A percentile compares a stretch with the other conserved stretches of the same genome.
Conservation (phyloP, 2,888 invertebrate genomes). For the Drosophila paracracens region DNA sequence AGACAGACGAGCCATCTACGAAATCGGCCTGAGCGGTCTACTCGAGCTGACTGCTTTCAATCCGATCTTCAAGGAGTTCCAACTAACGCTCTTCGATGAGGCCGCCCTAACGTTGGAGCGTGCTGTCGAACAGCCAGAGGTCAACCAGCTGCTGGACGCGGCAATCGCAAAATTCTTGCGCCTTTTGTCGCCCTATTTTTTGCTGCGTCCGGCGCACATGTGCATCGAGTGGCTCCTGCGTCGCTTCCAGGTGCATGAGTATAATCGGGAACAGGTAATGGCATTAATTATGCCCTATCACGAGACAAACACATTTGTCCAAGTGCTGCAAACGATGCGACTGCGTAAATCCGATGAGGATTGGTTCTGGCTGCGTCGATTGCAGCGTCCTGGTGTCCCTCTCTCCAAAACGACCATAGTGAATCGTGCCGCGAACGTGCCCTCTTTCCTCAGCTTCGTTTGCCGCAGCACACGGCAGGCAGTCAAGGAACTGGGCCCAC, state of each 20-base stretch:
- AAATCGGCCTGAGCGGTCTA: slow-evolving; percentile 94
- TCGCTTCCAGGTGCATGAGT: slow-evolving; percentile 94
- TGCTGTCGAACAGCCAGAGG: slow-evolving; percentile 90
- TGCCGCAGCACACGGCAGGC: slow-evolving; percentile 87
- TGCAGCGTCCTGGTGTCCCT: slow-evolving; percentile 91
- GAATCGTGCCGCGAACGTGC: slow-evolving; percentile 89
- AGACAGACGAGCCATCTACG: slow-evolving; percentile 93
- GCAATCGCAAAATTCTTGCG: slow-evolving; percentile 92
- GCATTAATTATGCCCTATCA: slow-evolving; percentile 95
- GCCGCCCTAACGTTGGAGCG: slow-evolving; percentile 93
- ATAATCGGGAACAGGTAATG: slow-evolving; percentile 93
- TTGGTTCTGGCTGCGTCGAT: slow-evolving; percentile 91
- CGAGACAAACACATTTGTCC: slow-evolving; percentile 94
- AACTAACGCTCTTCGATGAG: slow-evolving; percentile 91
- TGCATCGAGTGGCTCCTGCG: slow-evolving; percentile 98
- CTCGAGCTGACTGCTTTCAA: slow-evolving; percentile 92
- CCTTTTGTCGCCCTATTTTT: slow-evolving; percentile 94
- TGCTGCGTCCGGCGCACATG: slow-evolving; percentile 92
- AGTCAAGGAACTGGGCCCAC: slow-evolving; percentile 87
- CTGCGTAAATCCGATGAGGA: slow-evolving; percentile 86
- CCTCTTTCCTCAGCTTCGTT: slow-evolving; percentile 88
- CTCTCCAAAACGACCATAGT: slow-evolving; percentile 90
- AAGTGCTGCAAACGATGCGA: slow-evolving; percentile 91
- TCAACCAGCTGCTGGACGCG: slow-evolving; percentile 91
- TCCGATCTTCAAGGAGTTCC: slow-evolving; percentile 90